A percentile compares a stretch with the other conserved stretches of the same genome.
Conservation (phyloP, 2,797 vertebrate species). For the Chloroceryle amazona region DNA sequence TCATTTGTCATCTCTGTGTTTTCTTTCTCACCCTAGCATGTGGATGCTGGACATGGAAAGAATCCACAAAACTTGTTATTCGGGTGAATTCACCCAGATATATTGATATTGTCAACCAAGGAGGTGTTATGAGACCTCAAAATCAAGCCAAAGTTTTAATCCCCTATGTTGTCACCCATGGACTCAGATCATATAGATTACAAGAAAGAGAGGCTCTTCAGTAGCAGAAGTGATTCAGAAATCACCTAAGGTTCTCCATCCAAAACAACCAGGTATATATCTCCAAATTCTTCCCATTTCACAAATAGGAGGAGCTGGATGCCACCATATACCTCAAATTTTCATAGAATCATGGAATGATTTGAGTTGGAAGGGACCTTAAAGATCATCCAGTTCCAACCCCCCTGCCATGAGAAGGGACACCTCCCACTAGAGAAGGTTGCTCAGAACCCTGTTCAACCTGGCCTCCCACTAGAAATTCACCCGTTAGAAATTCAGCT, state of each 20-base stretch:
- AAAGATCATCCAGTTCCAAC: not conserved
- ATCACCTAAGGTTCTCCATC: not conserved
- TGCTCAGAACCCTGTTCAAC: not conserved
- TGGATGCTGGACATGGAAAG: not conserved
- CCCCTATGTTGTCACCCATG: rapidly evolving
- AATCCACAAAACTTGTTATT: rapidly evolving
- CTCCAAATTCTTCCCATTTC: not conserved
- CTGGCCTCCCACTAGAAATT: not conserved
- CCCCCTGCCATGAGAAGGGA: not conserved
- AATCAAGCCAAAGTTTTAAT: not conserved
- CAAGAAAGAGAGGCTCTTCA: not conserved
- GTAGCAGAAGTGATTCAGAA: not conserved
- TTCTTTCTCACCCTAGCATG: not conserved
- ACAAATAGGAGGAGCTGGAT: not conserved
- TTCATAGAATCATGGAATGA: not conserved
- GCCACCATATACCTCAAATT: not conserved
- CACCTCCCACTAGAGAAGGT: not conserved
- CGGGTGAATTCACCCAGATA: not conserved
- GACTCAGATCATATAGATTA: not conserved
- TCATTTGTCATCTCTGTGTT: not conserved
- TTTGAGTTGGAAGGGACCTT: not conserved
- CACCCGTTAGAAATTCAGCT: not conserved
- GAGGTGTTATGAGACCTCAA: not conserved
- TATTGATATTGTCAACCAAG: rapidly evolving
- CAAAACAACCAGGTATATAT: not conserved